Evolutionary conservation across 2,888 invertebrate genomes (phyloP).

Genomic region (Tenthredo amoena): DNA sequence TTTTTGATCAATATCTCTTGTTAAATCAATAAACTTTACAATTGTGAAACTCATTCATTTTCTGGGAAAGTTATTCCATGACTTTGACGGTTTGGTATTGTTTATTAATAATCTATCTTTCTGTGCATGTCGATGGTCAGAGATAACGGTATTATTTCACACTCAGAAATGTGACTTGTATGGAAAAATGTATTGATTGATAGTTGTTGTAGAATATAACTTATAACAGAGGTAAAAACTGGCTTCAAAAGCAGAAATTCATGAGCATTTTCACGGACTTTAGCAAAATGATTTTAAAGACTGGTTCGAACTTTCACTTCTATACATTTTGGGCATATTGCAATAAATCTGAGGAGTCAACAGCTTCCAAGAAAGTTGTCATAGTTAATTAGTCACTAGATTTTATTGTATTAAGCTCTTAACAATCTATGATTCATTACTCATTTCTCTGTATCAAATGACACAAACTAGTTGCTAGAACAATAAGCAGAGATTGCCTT

Average conservation of each 20-base stretch:
- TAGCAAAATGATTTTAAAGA: not conserved
- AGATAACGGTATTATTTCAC: not conserved
- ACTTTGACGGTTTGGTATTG: not conserved
- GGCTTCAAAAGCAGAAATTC: not conserved
- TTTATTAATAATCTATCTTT: not conserved
- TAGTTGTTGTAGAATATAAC: not conserved
- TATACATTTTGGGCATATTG: not conserved
- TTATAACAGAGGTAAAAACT: not conserved
- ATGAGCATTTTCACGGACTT: not conserved
- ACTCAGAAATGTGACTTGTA: not conserved
- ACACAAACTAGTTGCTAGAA: not conserved
- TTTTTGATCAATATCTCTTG: not conserved
- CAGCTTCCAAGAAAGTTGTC: constrained; percentile 31
- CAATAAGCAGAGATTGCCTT: not conserved
- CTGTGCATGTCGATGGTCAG: not conserved
- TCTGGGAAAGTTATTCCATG: not conserved
- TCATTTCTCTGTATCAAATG: not conserved
- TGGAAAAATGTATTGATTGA: not conserved
- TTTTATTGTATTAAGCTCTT: not conserved
- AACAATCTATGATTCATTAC: not conserved
- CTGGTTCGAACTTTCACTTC: not conserved
- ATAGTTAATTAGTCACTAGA: not conserved
- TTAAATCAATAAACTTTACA: not conserved
- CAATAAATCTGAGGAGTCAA: not conserved
- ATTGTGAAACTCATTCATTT: not conserved